Evolutionary conservation across 2,888 invertebrate genomes (phyloP).

Genomic region (Stenchaetothrips biformis): DNA sequence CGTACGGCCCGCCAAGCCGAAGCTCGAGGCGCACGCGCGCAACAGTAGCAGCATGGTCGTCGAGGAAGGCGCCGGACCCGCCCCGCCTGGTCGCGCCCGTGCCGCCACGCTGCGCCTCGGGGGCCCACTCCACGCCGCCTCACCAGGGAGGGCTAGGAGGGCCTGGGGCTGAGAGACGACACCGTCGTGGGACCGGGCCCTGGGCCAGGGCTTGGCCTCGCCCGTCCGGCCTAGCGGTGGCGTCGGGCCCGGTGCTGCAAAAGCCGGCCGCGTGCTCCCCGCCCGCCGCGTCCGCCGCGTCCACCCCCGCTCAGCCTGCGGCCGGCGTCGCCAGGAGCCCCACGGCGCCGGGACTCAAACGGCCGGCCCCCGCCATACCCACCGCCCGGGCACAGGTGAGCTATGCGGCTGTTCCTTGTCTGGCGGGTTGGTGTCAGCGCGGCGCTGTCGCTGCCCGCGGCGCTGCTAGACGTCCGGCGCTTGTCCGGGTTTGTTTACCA

Average conservation of each 20-base stretch:
- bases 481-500: too few relatives aligned
- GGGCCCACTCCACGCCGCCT: not conserved
- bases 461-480: too few relatives aligned
- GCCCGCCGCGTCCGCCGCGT: not conserved
- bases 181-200: too few relatives aligned
- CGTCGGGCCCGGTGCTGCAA: conserved; percentile 6
- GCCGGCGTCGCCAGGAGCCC: too few relatives aligned
- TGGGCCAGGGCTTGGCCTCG: too few relatives aligned
- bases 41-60: conserved; percentile 7
- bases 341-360: too few relatives aligned
- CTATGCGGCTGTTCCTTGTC: not conserved
- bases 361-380: too few relatives aligned
- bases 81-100: not conserved
- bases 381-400: not conserved
- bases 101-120: not conserved
- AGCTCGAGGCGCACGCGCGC: not conserved
- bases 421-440: too few relatives aligned
- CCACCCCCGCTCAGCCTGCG: not conserved
- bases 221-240: not conserved
- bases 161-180: not conserved
- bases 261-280: not conserved
- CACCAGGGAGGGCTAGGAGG: not conserved
- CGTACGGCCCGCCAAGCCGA: not conserved
- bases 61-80: not conserved
- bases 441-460: too few relatives aligned